A percentile compares a stretch with the other conserved stretches of the same genome.
Conservation (phyloP, 2,888 invertebrate genomes). For the Monochamus alternatus region DNA sequence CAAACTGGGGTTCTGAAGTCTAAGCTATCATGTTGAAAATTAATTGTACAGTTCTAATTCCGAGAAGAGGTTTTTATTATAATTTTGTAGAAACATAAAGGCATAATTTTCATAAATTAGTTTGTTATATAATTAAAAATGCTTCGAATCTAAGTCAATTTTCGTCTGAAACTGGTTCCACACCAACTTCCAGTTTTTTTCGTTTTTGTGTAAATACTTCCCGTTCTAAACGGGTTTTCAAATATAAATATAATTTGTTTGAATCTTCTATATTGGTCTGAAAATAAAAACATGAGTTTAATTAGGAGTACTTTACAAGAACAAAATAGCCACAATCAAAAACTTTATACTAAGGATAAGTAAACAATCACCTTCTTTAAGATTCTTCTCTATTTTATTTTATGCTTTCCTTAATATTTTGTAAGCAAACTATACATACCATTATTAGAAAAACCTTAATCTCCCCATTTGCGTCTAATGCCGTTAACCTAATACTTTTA, state of each 20-base stretch:
- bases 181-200: constrained; percentile 53
- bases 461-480: constrained; percentile 86
- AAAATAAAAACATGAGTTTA: constrained; percentile 40
- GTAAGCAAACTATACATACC: constrained; percentile 71
- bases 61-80: neutral
- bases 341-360: no score
- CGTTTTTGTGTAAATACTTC: constrained; percentile 65
- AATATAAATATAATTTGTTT: constrained; percentile 77
- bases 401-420: neutral
- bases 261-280: constrained; percentile 81
- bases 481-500: constrained; percentile 91
- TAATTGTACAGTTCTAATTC: constrained; percentile 1
- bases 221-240: constrained; percentile 75
- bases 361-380: no score
- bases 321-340: neutral
- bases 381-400: neutral
- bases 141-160: constrained; percentile 37
- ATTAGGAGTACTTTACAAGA: neutral
- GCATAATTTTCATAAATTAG: constrained; percentile 38
- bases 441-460: constrained; percentile 90
- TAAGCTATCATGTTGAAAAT: constrained; percentile 15
- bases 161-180: constrained; percentile 30
- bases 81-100: constrained; percentile 36
- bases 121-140: constrained; percentile 24
- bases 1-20: constrained; percentile 7